Base-by-base conservation (phyloP, 2,888 invertebrate genomes). In the Pristionchus entomophagus region DNA sequence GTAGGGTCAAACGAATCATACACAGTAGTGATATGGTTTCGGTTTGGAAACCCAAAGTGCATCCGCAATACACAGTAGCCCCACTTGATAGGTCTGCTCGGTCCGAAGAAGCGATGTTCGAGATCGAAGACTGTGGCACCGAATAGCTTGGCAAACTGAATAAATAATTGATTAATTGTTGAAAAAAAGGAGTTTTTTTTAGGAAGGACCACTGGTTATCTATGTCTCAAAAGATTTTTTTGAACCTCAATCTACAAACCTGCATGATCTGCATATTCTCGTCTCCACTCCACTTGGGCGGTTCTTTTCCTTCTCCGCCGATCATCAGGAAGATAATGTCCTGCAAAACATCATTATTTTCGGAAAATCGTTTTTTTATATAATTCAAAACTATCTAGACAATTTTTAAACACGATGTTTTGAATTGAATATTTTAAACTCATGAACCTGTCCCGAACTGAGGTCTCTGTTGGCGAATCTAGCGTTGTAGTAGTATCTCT, bases 251-350 rank as follows among this genome's bases (percentile, higher is more conserved):
- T n/a, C n/a, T n/a, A n/a, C n/a, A n/a, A n/a, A n/a, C n/a, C n/a
- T 90, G 87, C 3, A 91, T 53, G 12, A 59, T 59, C 45, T 82
- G 82, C 5, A 82, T 41, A 14, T 38, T 59, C n/a, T 35, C 38
- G 53, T 87, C 84, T 0, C 88, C 86, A 17, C 88, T 88, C 90
- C 90, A 90, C 22, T 88, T 84, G 19, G 86, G 87, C 1, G 73
- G 86, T 69, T 90, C 90, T 29, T 89, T 88, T 38, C 90, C 90
- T 87, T 84, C 83, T 29, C 65, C 65, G 49, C 92, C 92, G 86
- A 92, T 89, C 89, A 91, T 92, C 12, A 92, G 73, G 65, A 92
- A 92, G 65, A 90, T 89, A n/a, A 91, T 87, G 3, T 87, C 87
- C 51, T 89, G 22, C 0, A 41, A 22, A 38, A 41, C 14, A 45